Evolutionary conservation across 2,888 invertebrate species (phyloP).

Genomic region (Atherix ibis): DNA sequence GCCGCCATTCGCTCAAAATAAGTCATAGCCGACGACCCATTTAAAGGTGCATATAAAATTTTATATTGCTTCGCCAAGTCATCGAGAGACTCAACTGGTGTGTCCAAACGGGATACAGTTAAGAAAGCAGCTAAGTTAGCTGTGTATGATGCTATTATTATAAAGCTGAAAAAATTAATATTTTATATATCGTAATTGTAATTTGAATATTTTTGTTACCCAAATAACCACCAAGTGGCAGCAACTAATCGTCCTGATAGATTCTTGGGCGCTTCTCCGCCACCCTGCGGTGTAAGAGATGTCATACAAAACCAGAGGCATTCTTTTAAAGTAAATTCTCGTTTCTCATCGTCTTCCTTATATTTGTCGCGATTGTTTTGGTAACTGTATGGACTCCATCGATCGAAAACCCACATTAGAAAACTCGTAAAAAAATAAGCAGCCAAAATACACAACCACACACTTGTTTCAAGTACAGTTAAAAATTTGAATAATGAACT

Average conservation of each 20-base stretch:
- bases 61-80: conserved; percentile 92
- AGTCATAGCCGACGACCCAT: conserved; percentile 76
- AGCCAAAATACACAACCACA: conserved; percentile 91
- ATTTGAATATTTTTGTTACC: conserved; percentile 33
- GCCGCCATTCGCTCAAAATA: conserved; percentile 94
- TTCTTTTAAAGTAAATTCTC: conserved; percentile 89
- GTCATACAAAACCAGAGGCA: conserved; percentile 99
- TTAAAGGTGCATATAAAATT: conserved; percentile 84
- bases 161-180: conserved; percentile 44
- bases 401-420: conserved; percentile 92
- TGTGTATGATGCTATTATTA: conserved; percentile 96
- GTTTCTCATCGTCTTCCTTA: conserved; percentile 81
- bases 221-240: conserved; percentile 98
- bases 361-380: conserved; percentile 88
- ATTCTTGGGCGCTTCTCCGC: conserved; percentile 92
- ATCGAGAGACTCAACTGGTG: conserved; percentile 83
- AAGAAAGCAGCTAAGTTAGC: conserved; percentile 96
- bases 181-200: background rate
- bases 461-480: conserved; percentile 87
- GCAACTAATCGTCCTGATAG: conserved; percentile 87
- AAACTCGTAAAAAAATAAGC: conserved; percentile 91
- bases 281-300: conserved; percentile 86
- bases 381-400: conserved; percentile 94
- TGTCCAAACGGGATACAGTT: conserved; percentile 83
- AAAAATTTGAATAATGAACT: conserved; percentile 93